Evolutionary conservation across 35 echinoderm and acorn worm species (phyloP), one percentile per base, ranked within the genome.

Genomic region (Anneissia japonica): DNA sequence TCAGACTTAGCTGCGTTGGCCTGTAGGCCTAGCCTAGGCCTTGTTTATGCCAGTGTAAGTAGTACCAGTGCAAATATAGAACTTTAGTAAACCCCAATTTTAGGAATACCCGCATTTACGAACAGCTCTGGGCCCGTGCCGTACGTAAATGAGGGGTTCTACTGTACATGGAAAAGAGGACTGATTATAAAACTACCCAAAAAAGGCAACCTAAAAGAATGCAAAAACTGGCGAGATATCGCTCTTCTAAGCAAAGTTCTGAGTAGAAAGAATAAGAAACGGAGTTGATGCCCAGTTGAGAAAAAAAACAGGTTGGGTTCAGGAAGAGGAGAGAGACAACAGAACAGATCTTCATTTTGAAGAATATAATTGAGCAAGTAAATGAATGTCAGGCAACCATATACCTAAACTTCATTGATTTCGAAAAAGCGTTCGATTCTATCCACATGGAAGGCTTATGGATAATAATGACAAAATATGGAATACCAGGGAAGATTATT

Each of bases 171-270:
- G 81, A 56, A 9, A 1, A 37, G 31, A 83, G 81, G 87, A 12
- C 33, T 82, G 7, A 89, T 89, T 37, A 35, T 89, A 31, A 89
- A 89, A n/a, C 41, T 75, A 73, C 78, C 46, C 73, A 89, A 82
- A 35, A 89, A 89, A 36, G 77, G 77, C 29, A 41, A 82, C 40
- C 46, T 89, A 41, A 37, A 77, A 38, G 79, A 89, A 83, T 89
- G 79, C 74, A 77, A 77, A 17, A 89, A 89, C 46, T 89, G 78
- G 87, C 38, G 87, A 74, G 39, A 51, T 11, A 75, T 83, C 17
- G 43, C 87, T 0, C 79, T 82, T 36, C 87, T 89, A 0, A 78
- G 40, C 31, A 80, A 85, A 19, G 55, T 86, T n/a, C 34, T 86
- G 2, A 73, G 75, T 17, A 86, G 84, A 16, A 75, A 34, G 19